phyloP scores from a whole-genome alignment of 2,888 invertebrate genomes.

The Dynastes grantii region DNA sequence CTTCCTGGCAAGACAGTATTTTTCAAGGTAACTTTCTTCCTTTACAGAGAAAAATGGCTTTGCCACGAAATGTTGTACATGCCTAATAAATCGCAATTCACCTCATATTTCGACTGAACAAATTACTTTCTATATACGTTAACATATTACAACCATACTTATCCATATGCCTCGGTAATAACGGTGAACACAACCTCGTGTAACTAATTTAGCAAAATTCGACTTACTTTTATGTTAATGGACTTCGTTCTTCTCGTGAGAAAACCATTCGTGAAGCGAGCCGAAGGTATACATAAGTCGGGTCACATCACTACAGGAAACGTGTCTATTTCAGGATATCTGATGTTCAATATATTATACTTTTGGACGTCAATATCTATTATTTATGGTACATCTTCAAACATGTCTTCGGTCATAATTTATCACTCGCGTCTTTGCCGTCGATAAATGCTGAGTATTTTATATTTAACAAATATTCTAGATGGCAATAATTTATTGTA shows the following conservation, averaged over 20 bases:
- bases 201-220: too few species aligned
- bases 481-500: conserved; percentile 42
- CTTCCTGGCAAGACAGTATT: too few species aligned
- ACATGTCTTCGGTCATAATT: conserved; percentile 36
- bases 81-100: too few species aligned
- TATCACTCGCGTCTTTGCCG: conserved; percentile 11
- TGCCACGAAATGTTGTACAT: too few species aligned
- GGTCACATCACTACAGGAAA: conserved; percentile 39
- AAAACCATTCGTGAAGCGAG: not conserved
- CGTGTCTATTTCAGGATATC: conserved; percentile 40
- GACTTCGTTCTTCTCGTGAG: conserved; percentile 16
- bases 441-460: conserved; percentile 11
- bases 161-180: not conserved
- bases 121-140: too few species aligned
- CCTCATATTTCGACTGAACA: too few species aligned
- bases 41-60: too few species aligned
- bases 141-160: too few species aligned
- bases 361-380: conserved; percentile 37
- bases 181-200: not conserved
- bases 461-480: conserved; percentile 24
- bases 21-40: too few species aligned
- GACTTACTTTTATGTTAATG: too few species aligned
- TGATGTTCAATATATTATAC: conserved; percentile 40
- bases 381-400: conserved; percentile 43
- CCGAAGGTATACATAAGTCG: conserved; percentile 12